Percentiles rank a stretch among this genome's conserved stretches.
Evolutionary conservation across 2,113 vertebrate species (phyloP).

Genomic region (Dromaius novaehollandiae): DNA sequence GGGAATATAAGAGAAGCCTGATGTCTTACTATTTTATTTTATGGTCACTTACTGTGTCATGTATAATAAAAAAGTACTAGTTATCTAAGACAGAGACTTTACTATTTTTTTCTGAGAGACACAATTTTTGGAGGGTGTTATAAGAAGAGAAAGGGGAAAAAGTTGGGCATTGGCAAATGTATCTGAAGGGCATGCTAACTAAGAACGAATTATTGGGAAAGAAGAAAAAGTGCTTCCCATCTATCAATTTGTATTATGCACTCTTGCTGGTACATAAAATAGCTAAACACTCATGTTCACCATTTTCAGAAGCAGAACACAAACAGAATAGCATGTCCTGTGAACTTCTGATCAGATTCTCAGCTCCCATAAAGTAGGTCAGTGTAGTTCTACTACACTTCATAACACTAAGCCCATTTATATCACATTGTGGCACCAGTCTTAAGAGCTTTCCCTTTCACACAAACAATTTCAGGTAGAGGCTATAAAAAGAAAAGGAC

Average conservation of each 20-base stretch:
- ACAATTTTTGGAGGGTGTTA: neutral
- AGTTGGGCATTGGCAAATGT: neutral
- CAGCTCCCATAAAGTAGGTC: neutral
- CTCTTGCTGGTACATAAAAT: neutral
- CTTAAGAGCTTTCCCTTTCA: neutral
- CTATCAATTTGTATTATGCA: neutral
- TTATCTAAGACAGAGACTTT: neutral
- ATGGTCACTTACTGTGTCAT: neutral
- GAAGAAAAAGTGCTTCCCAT: neutral
- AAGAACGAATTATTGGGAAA: neutral
- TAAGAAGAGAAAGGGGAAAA: neutral
- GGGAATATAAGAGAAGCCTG: neutral
- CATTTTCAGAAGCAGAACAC: neutral
- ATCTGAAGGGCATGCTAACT: neutral
- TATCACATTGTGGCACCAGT: neutral
- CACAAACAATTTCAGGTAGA: rapidly evolving
- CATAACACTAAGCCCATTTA: neutral
- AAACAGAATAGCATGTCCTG: neutral
- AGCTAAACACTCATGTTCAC: neutral
- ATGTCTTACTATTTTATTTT: neutral
- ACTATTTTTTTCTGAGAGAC: neutral
- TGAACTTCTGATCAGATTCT: neutral
- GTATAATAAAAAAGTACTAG: neutral
- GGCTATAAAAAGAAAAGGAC: neutral
- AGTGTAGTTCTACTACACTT: neutral